These are phyloP conservation scores for Sycophila texana DNA, from an alignment of 2,888 invertebrate genomes.

Conservation along the genomic window DNA sequence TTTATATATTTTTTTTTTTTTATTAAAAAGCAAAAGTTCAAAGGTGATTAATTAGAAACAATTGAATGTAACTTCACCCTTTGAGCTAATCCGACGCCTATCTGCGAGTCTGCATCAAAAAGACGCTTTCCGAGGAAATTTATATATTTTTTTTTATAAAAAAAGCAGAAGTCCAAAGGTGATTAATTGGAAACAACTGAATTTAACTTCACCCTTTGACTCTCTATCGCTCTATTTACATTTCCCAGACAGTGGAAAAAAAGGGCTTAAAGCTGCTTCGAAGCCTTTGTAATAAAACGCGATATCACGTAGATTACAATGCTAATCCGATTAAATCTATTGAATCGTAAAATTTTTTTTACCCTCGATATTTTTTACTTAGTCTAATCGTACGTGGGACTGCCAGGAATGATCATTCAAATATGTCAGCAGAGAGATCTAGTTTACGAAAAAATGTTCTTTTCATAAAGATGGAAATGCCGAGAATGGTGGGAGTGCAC, in stretches of 20 bases:
- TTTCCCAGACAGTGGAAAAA: slow-evolving; percentile 42
- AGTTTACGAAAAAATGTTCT: slow-evolving; percentile 18
- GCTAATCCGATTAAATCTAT: slow-evolving; percentile 48
- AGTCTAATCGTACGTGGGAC: slow-evolving; percentile 25
- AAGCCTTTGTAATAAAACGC: slow-evolving; percentile 24
- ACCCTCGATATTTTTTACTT: slow-evolving; percentile 2
- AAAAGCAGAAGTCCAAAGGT: too few species aligned
- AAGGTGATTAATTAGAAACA: too few species aligned
- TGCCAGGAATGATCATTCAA: slow-evolving; percentile 1
- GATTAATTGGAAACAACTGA: neutral
- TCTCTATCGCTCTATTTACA: slow-evolving; percentile 37
- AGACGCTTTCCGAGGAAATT: too few species aligned
- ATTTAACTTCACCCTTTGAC: slow-evolving; percentile 29
- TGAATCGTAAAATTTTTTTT: slow-evolving; percentile 8
- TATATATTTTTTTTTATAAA: too few species aligned
- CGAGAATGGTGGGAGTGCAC: slow-evolving; percentile 56
- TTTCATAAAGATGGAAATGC: slow-evolving; percentile 70
- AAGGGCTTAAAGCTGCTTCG: slow-evolving; percentile 24
- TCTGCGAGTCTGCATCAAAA: too few species aligned
- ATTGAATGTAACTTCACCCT: too few species aligned
- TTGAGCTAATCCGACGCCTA: too few species aligned
- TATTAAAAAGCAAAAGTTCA: too few species aligned
- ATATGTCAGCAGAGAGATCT: neutral
- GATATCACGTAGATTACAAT: slow-evolving; percentile 40
- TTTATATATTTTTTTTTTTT: too few species aligned